phyloP scores from a whole-genome alignment of 2,113 vertebrate genomes.

The Pseudorhombus dupliciocellatus region DNA sequence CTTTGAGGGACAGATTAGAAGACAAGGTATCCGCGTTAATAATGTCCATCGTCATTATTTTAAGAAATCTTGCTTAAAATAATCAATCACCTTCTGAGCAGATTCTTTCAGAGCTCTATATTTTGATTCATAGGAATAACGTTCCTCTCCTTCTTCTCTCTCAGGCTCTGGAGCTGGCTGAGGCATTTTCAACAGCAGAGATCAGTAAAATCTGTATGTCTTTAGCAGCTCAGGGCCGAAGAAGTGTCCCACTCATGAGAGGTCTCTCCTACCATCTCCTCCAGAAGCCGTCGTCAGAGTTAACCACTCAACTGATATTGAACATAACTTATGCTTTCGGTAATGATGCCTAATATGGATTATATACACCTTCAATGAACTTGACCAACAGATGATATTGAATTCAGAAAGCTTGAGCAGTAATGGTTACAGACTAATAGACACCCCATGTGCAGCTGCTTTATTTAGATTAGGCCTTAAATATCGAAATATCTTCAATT shows the following conservation, averaged over 20 bases:
- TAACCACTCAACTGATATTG: slow-evolving; percentile 79
- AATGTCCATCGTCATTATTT: neutral
- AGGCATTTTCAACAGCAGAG: slow-evolving; percentile 84
- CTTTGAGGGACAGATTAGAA: slow-evolving; percentile 87
- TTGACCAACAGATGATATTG: too few relatives aligned
- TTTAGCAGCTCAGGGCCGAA: slow-evolving; percentile 82
- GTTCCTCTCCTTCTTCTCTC: neutral
- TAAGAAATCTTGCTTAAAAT: neutral
- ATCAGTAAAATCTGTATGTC: slow-evolving; percentile 80
- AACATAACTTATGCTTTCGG: slow-evolving; percentile 88
- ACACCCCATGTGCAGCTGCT: too few relatives aligned
- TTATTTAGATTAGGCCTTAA: too few relatives aligned
- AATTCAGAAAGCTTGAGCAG: neutral
- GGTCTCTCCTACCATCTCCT: slow-evolving; percentile 90
- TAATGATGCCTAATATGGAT: slow-evolving; percentile 46
- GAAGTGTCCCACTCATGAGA: slow-evolving; percentile 86
- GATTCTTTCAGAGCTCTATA: too few relatives aligned
- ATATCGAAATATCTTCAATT: too few relatives aligned
- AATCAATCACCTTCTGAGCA: too few relatives aligned
- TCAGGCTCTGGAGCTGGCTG: slow-evolving; percentile 89
- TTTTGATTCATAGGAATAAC: neutral
- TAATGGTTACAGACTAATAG: too few relatives aligned
- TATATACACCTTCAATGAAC: too few relatives aligned
- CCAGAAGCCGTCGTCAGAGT: slow-evolving; percentile 81
- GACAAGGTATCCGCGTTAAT: slow-evolving; percentile 86